Evolutionary conservation across 2,888 invertebrate genomes (phyloP), one percentile per base, ranked within the genome.

Genomic region (Meiosimyza platycephala): DNA sequence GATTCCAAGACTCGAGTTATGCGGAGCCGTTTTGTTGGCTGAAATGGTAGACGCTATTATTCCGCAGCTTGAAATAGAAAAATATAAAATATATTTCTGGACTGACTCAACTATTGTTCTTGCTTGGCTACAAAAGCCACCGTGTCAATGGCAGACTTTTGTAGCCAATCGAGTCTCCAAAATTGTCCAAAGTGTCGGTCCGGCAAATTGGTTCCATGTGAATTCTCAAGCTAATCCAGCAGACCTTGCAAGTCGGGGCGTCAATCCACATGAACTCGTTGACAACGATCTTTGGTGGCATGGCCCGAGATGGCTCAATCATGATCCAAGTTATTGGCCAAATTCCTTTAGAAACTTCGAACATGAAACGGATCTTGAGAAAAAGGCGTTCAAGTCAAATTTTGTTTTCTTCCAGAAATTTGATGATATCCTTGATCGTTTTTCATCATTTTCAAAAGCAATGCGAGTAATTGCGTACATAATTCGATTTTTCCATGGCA

Each of bases 391-490:
- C 16, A 51, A 66, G 33, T 28, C 22, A 52, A 18, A 52, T 52
- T 51, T 47, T 7, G 15, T 33, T 15, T 67, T 33, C 33, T 67
- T 67, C 33, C 33, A 28, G 4, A 28, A 28, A 28, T 28, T 28
- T 4, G 28, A 28, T 28, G 28, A 28, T 4, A 28, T 28, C 64
- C 33, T 55, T 9, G 71, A 71, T 16, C 15, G 72, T 7, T 72
- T 68, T 62, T 72, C 67, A 11, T 67, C 54, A 11, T 67, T 28
- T 47, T 13, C 52, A 1, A 60, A 13, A 16, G 72, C 72, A 63
- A n/a, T 71, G 48, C 64, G 71, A 9, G 57, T 57, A 7, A 50
- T 72, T 15, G 48, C 72, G 22, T 72, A 72, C 28, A 52, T 68
- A 1, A 55, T 67, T 16, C 7, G 63, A 54, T 72, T 72, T 40